These are phyloP conservation scores for Gobiocypris rarus DNA, from an alignment of 2,113 vertebrate species.

Conservation along the genomic window DNA sequence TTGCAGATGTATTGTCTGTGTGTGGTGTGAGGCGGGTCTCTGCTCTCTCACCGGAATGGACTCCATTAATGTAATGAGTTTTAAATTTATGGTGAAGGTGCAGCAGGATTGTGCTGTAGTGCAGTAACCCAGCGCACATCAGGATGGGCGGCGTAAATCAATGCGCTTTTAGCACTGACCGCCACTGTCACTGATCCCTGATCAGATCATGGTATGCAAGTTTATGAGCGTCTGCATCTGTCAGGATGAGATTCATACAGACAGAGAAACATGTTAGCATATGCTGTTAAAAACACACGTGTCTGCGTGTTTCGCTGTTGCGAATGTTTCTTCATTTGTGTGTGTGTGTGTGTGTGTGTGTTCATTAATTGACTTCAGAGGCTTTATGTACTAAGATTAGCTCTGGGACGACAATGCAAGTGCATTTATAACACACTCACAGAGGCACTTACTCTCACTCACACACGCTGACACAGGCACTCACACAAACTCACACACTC, in stretches of 20 bases:
- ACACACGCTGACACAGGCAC: too few relatives aligned
- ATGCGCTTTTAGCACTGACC: constrained; percentile 55
- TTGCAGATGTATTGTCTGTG: background rate
- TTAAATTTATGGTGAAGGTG: constrained; percentile 65
- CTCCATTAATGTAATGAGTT: constrained; percentile 69
- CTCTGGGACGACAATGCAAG: background rate
- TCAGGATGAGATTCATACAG: background rate
- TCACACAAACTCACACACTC: too few relatives aligned
- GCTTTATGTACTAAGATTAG: constrained; percentile 27
- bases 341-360: background rate
- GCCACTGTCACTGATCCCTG: constrained; percentile 5
- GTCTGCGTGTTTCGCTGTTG: background rate
- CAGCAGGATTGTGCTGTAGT: constrained; percentile 51
- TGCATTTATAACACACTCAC: constrained; percentile 9
- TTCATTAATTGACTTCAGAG: constrained; percentile 29
- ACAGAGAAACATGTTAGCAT: background rate
- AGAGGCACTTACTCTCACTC: background rate
- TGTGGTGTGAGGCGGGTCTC: background rate
- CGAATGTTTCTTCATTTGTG: background rate
- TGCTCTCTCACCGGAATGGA: constrained; percentile 51
- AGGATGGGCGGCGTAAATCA: constrained; percentile 56
- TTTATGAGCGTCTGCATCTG: background rate
- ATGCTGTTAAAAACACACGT: too few relatives aligned
- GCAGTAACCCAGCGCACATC: constrained; percentile 46
- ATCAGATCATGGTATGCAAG: constrained; percentile 16